Evolutionary conservation across 2,113 vertebrate species (phyloP).

Genomic region (Paralichthys olivaceus): DNA sequence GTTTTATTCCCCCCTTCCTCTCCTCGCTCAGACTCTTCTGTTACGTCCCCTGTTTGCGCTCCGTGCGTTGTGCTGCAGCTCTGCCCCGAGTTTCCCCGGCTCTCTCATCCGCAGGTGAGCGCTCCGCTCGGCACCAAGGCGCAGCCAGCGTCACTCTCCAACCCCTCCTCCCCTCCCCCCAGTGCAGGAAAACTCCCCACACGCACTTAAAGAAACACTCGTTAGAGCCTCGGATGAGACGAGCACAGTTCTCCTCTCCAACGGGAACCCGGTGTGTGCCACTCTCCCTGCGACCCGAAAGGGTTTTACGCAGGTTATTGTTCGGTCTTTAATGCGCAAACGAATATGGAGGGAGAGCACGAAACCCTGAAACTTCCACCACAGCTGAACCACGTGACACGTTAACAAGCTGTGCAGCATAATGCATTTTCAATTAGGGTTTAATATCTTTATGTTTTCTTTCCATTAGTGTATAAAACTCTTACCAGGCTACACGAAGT

Average conservation of each 20-base stretch:
- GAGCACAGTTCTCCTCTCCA: slow-evolving; percentile 21
- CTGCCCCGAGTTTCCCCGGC: slow-evolving; percentile 72
- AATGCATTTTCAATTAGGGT: neutral
- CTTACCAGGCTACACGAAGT: too few relatives aligned
- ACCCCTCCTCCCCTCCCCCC: neutral
- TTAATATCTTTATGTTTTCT: neutral
- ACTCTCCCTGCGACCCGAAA: neutral
- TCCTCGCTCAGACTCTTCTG: neutral
- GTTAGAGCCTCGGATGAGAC: slow-evolving; percentile 41
- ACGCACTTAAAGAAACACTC: slow-evolving; percentile 79
- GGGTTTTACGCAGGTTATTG: neutral
- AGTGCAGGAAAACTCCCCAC: slow-evolving; percentile 71
- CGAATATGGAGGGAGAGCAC: neutral
- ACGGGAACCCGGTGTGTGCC: slow-evolving; percentile 10
- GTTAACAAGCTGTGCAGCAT: neutral
- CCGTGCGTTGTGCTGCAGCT: slow-evolving; percentile 58
- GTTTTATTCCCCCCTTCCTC: slow-evolving; percentile 30
- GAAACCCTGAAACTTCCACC: slow-evolving; percentile 31
- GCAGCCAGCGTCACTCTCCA: slow-evolving; percentile 78
- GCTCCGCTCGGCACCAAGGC: slow-evolving; percentile 81
- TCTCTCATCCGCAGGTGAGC: slow-evolving; percentile 83
- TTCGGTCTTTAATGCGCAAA: too few relatives aligned
- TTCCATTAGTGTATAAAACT: too few relatives aligned
- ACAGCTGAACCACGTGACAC: too few relatives aligned
- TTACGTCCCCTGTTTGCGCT: slow-evolving; percentile 28